Conservation (phyloP, 2,113 vertebrate species). For the Puntigrus tetrazona region DNA sequence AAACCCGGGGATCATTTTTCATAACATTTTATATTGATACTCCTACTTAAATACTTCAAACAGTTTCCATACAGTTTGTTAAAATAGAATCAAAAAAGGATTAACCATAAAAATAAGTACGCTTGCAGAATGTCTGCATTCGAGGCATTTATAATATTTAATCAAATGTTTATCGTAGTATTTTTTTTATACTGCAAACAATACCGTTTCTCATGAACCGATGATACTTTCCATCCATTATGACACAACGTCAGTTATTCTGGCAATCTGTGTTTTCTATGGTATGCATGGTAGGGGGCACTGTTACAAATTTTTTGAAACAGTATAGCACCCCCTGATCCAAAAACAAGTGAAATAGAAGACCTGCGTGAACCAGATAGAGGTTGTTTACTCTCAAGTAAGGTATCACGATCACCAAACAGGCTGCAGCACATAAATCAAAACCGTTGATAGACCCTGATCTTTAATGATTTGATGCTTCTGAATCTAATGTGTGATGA, state of each 20-base stretch:
- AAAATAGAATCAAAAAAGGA: too few species aligned
- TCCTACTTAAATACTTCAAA: too few species aligned
- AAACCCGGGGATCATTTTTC: background rate
- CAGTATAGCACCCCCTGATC: background rate
- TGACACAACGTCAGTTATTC: too few species aligned
- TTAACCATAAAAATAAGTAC: background rate
- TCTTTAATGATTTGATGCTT: too few species aligned
- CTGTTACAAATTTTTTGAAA: background rate
- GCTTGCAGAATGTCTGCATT: background rate
- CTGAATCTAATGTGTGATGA: too few species aligned
- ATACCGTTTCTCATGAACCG: background rate
- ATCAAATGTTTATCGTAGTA: too few species aligned
- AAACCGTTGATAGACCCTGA: too few species aligned
- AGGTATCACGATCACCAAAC: too few species aligned
- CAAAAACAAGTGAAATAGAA: background rate
- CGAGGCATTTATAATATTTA: background rate
- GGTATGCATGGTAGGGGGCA: background rate
- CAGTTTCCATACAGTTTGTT: too few species aligned
- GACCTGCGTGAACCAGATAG: too few species aligned
- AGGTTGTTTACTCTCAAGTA: too few species aligned
- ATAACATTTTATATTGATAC: background rate
- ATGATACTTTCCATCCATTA: background rate
- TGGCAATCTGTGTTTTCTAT: background rate
- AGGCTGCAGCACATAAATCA: too few species aligned
- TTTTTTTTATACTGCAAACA: background rate